Evolutionary conservation across 2,888 invertebrate genomes (phyloP).

Genomic region (Campoplex capitator): DNA sequence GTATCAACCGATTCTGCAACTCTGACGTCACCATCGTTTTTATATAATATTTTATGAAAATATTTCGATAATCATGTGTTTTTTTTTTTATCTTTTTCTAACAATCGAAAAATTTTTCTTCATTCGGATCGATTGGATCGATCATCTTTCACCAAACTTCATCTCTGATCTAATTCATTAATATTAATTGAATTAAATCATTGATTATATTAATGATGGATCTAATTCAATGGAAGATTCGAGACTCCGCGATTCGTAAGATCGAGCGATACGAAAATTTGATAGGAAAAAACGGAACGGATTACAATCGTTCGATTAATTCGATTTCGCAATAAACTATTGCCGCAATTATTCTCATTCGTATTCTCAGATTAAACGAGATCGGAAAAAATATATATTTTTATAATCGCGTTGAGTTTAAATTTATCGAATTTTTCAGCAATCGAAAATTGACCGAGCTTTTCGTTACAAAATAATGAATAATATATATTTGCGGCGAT

Average conservation of each 20-base stretch:
- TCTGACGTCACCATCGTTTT: constrained; percentile 28
- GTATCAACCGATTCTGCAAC: constrained; percentile 11
- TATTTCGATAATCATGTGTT: background rate
- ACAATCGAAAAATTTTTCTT: too few species aligned
- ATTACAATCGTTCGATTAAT: constrained; percentile 8
- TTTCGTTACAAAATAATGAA: background rate
- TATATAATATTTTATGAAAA: constrained; percentile 46
- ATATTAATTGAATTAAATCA: too few species aligned
- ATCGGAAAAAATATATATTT: background rate
- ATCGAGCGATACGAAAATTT: too few species aligned
- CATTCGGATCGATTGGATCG: too few species aligned
- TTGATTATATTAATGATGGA: too few species aligned
- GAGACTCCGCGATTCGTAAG: too few species aligned
- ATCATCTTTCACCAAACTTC: too few species aligned
- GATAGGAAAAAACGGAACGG: constrained; percentile 14
- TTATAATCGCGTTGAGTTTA: too few species aligned
- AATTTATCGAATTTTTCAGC: constrained; percentile 25
- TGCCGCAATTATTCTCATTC: constrained; percentile 51
- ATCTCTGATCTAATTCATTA: too few species aligned
- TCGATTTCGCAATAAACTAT: constrained; percentile 38
- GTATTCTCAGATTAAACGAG: constrained; percentile 24
- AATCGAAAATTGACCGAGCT: constrained; percentile 1
- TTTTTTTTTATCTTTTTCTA: too few species aligned
- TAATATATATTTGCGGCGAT: background rate
- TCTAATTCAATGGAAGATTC: too few species aligned